Conservation (phyloP, 1,140 invertebrate genomes). For the Cyclargus thomasi region DNA sequence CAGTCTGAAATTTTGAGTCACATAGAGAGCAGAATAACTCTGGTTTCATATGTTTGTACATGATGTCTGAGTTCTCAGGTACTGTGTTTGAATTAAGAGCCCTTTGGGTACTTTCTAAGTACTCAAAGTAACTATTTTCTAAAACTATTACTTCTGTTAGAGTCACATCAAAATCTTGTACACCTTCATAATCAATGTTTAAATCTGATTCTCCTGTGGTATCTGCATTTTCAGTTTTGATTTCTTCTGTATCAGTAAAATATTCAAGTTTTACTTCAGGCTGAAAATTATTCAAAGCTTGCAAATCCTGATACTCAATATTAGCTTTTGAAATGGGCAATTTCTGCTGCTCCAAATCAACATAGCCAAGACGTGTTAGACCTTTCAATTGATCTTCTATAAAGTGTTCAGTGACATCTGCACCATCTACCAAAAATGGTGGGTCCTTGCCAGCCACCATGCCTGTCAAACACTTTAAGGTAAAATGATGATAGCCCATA, state of each 20-base stretch:
- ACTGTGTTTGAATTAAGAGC: constrained; percentile 48
- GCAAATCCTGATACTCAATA: background rate
- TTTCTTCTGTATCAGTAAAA: constrained; percentile 34
- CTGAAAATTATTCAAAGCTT: constrained; percentile 18
- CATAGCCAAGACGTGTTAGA: constrained; percentile 47
- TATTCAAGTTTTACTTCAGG: constrained; percentile 57
- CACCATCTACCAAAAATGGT: constrained; percentile 57
- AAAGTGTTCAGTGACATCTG: constrained; percentile 56
- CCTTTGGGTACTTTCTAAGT: constrained; percentile 41
- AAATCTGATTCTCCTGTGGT: constrained; percentile 30
- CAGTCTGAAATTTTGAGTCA: constrained; percentile 37
- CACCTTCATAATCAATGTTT: constrained; percentile 49
- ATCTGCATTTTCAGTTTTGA: constrained; percentile 24
- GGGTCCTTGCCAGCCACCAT: constrained; percentile 57
- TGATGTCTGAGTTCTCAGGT: constrained; percentile 45
- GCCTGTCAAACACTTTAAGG: constrained; percentile 56
- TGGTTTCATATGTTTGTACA: constrained; percentile 40
- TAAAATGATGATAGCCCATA: constrained; percentile 66
- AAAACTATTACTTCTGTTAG: constrained; percentile 55
- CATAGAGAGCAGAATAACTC: constrained; percentile 52
- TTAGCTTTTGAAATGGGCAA: constrained; percentile 24
- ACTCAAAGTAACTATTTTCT: constrained; percentile 59
- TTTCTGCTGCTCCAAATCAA: constrained; percentile 37
- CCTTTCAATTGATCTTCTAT: constrained; percentile 48
- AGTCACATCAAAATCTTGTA: constrained; percentile 68